phyloP scores from a whole-genome alignment of 2,797 vertebrate genomes.

The Argentina silus region DNA sequence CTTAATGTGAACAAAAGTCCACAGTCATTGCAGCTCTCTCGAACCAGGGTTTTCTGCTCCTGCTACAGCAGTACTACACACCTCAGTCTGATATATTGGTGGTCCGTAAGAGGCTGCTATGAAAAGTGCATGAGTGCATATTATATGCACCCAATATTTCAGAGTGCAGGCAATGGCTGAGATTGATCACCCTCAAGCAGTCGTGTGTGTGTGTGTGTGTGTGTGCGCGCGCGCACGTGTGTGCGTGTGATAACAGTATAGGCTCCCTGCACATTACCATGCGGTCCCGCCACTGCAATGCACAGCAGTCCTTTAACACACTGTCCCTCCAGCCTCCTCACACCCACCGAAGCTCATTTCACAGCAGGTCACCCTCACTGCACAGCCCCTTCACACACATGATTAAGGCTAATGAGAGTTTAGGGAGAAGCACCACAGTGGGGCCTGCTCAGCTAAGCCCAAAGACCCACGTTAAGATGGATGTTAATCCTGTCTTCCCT shows the following conservation, averaged over 20 bases:
- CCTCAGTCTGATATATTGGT: slow-evolving; percentile 7
- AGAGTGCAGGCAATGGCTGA: slow-evolving; percentile 21
- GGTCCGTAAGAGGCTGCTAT: slow-evolving; percentile 3
- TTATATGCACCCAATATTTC: slow-evolving; percentile 16
- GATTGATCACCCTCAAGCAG: slow-evolving; percentile 26
- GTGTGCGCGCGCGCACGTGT: slow-evolving; percentile 17
- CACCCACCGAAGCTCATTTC: slow-evolving; percentile 53
- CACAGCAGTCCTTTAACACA: slow-evolving; percentile 2
- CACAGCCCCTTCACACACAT: slow-evolving; percentile 31
- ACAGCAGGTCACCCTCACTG: slow-evolving; percentile 42
- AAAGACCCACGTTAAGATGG: slow-evolving; percentile 13
- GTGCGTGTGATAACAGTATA: slow-evolving; percentile 16
- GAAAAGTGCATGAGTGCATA: slow-evolving; percentile 5
- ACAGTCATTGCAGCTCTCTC: background rate
- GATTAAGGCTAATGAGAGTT: slow-evolving; percentile 46
- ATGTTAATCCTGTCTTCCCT: slow-evolving; percentile 25
- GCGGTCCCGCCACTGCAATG: slow-evolving; percentile 8
- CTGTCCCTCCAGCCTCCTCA: background rate
- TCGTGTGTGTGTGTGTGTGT: slow-evolving; percentile 25
- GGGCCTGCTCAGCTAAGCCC: slow-evolving; percentile 27
- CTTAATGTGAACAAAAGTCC: background rate
- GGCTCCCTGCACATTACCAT: slow-evolving; percentile 45
- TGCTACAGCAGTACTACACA: background rate
- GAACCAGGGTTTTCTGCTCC: background rate
- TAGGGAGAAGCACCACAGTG: slow-evolving; percentile 20